These are phyloP conservation scores for Mongoloraphidia duomilia DNA, from an alignment of 2,888 invertebrate species.

Conservation along the genomic window DNA sequence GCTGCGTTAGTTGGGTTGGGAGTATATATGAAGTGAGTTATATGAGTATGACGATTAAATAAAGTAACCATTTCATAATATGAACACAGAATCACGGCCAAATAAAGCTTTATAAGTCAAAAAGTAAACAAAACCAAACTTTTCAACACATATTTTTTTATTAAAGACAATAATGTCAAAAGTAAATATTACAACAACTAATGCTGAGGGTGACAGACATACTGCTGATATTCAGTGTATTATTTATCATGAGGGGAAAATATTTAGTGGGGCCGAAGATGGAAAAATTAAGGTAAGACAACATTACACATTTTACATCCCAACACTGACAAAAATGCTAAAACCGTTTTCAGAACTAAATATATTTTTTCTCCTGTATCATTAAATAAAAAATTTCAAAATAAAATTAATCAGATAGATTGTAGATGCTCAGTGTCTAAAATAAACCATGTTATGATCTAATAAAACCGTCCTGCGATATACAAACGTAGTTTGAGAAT, in stretches of 20 bases:
- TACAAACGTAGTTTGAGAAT: no score
- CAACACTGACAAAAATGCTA: background rate
- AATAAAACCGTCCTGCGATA: no score
- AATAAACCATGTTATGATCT: no score
- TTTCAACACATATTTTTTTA: background rate
- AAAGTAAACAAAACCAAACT: no score
- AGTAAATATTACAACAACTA: conserved; percentile 10
- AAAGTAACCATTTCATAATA: no score
- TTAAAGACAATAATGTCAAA: background rate
- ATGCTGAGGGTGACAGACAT: conserved; percentile 29
- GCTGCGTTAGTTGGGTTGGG: no score
- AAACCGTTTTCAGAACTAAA: background rate
- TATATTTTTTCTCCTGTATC: background rate
- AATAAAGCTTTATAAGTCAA: no score
- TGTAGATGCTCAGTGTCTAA: no score
- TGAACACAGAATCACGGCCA: no score
- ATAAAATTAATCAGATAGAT: no score
- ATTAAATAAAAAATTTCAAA: background rate
- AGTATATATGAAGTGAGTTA: no score
- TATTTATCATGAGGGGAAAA: conserved; percentile 27
- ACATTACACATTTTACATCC: background rate
- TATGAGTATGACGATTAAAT: no score
- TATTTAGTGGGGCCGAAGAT: conserved; percentile 35
- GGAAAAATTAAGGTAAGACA: conserved; percentile 33
- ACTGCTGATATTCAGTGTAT: conserved; percentile 30